Evolutionary conservation across 2,888 invertebrate species (phyloP), one percentile per base, ranked within the genome.

Genomic region (Habrosyne pyritoides): DNA sequence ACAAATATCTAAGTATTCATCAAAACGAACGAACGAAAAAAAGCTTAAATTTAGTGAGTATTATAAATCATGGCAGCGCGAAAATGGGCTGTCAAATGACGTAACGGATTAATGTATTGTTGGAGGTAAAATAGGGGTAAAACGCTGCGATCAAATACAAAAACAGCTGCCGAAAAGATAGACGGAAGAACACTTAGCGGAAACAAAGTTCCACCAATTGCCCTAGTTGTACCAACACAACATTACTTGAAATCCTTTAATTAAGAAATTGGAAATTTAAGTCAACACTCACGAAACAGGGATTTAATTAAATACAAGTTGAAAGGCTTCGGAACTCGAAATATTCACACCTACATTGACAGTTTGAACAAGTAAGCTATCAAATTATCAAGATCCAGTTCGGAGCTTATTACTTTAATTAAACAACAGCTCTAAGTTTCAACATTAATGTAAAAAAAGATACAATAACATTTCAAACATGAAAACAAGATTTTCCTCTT

Each of bases 61-160:
- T 68, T 62, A 84, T 86, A 76, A 77, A 85, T 84, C 81, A 81
- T 69, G 67, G 74, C 69, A 67, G 55, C 65, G 64, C 61, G 64
- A 77, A 78, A 79, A 80, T 78, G 70, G 76, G 70, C 71, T 64
- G 69, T 68, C 75, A 67, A 73, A 71, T 66, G 60, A 66, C 63
- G 66, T 58, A 63, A 66, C 64, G 56, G 59, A 56, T 60, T 61
- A 58, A 57, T 63, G 52, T 46, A 65, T 63, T 66, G 59, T 64
- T 63, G 48, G 56, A 55, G 57, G 57, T 54, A 59, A 57, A 56
- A 28, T 63, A 47, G 56, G 55, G 57, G 57, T 54, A 59, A 57
- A 56, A 28, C 18, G 26, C 49, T 52, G 54, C 60, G 36, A 59
- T 28, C 21, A 26, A 53, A 46, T 28, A 21, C 33, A 52, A 14